These are phyloP conservation scores for Stenopsyche tienmushanensis DNA, from an alignment of 1,140 invertebrate species.

Conservation along the genomic window DNA sequence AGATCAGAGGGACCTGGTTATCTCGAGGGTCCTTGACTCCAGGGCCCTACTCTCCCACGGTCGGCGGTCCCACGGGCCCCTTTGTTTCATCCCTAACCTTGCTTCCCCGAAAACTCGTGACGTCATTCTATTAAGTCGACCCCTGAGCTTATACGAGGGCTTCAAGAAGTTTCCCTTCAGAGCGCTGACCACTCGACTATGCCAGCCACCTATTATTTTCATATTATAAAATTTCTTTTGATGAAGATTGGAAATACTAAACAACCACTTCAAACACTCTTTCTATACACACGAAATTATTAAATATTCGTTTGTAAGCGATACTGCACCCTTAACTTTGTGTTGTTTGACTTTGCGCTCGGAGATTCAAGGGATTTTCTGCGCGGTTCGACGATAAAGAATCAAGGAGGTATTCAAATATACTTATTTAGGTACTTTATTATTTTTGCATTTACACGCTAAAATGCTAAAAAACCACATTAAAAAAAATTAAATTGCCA, in stretches of 20 bases:
- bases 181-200: conserved; percentile 36
- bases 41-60: conserved; percentile 37
- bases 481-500: too few relatives aligned
- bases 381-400: too few relatives aligned
- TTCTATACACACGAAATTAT: background rate
- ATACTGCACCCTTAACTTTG: too few relatives aligned
- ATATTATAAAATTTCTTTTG: conserved; percentile 27
- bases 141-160: conserved; percentile 6
- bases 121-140: conserved; percentile 26
- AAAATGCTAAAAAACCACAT: too few relatives aligned
- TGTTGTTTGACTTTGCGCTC: too few relatives aligned
- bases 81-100: conserved; percentile 33
- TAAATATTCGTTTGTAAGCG: conserved; percentile 8
- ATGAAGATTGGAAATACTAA: background rate
- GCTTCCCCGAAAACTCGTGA: conserved; percentile 15
- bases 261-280: background rate
- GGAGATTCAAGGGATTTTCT: too few relatives aligned
- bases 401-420: too few relatives aligned
- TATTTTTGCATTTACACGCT: too few relatives aligned
- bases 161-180: conserved; percentile 23
- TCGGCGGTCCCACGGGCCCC: conserved; percentile 37
- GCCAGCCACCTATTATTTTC: conserved; percentile 34
- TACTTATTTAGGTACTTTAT: too few relatives aligned
- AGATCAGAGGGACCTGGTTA: conserved; percentile 9
- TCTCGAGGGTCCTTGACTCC: conserved; percentile 32